Percentiles rank a stretch among this genome's conserved stretches.
Conservation (phyloP, 2,113 vertebrate genomes). For the Zosterops borbonicus region DNA sequence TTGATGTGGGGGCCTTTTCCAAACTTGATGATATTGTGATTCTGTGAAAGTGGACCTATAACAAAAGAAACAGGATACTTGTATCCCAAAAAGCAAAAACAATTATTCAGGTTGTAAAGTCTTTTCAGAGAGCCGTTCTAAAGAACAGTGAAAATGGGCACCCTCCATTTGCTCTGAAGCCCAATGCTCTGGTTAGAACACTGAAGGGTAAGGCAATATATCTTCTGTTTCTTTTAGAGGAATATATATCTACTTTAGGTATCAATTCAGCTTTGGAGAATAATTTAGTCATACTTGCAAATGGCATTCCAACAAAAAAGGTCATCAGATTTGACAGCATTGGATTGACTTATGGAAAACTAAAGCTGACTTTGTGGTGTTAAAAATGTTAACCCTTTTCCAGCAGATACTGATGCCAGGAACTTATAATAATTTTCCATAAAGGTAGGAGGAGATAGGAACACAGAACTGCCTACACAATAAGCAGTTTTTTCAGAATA, state of each 20-base stretch:
- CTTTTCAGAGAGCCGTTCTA: neutral
- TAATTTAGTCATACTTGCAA: slow-evolving; percentile 17
- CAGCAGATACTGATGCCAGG: neutral
- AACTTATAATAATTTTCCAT: neutral
- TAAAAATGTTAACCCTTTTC: neutral
- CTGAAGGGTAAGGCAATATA: neutral
- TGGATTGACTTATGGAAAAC: slow-evolving; percentile 5
- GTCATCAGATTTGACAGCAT: neutral
- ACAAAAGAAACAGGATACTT: neutral
- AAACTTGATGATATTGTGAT: neutral
- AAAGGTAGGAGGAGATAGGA: neutral
- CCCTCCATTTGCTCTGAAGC: neutral
- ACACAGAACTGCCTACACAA: neutral
- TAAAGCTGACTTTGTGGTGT: neutral
- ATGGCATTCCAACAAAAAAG: neutral
- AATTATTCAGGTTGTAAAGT: neutral
- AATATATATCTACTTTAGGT: neutral
- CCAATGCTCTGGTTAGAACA: neutral
- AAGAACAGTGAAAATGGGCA: neutral
- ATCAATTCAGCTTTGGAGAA: neutral
- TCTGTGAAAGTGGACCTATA: neutral
- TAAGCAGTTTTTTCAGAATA: neutral
- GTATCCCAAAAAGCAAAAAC: neutral
- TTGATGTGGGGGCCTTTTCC: neutral
- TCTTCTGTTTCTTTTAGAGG: neutral